These are phyloP conservation scores for Procambarus clarkii DNA, from an alignment of 1,140 invertebrate genomes.

Conservation along the genomic window DNA sequence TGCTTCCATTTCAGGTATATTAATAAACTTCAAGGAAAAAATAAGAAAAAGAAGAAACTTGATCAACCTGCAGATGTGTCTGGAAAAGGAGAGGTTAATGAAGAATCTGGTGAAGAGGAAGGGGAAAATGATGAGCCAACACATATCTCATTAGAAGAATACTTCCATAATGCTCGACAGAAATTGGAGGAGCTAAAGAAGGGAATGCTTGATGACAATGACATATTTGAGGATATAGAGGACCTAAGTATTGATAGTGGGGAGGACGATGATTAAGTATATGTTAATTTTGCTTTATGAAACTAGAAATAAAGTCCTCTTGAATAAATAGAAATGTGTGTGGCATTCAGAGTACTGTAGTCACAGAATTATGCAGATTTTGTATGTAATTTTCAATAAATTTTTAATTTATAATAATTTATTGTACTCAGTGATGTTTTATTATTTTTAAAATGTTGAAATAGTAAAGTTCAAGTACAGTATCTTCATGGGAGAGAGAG, in stretches of 20 bases:
- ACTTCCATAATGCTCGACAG: conserved; percentile 65
- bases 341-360: too few relatives aligned
- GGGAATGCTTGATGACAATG: conserved; percentile 65
- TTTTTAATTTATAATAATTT: too few relatives aligned
- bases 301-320: too few relatives aligned
- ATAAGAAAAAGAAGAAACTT: conserved; percentile 49
- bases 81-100: neutral
- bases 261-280: conserved; percentile 67
- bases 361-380: too few relatives aligned
- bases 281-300: conserved; percentile 45
- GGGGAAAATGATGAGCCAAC: conserved; percentile 10
- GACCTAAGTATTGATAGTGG: conserved; percentile 55
- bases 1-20: conserved; percentile 8
- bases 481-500: too few relatives aligned
- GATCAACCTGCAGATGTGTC: neutral
- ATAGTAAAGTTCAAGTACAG: too few relatives aligned
- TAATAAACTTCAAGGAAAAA: conserved; percentile 55
- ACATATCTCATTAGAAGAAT: conserved; percentile 50
- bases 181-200: conserved; percentile 65
- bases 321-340: too few relatives aligned
- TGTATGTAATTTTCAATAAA: too few relatives aligned
- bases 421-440: too few relatives aligned
- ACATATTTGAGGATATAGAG: conserved; percentile 67
- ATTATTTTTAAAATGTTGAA: too few relatives aligned
- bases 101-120: conserved; percentile 10